A percentile compares a stretch with the other conserved stretches of the same genome.
These are phyloP conservation scores for Abrostola triplasia DNA, from an alignment of 2,888 invertebrate species.

Conservation along the genomic window DNA sequence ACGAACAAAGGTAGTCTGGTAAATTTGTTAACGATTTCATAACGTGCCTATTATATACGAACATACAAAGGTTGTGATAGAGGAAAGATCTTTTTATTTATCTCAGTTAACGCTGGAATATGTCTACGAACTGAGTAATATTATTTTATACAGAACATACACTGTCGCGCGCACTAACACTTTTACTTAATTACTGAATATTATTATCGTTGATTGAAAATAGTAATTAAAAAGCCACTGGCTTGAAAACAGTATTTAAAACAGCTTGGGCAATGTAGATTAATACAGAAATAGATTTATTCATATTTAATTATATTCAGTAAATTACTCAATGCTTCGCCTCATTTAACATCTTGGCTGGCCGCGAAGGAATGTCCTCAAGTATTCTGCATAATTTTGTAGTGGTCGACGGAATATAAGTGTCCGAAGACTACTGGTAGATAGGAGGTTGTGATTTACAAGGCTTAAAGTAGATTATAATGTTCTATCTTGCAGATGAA, in stretches of 20 bases:
- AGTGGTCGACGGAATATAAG: neutral
- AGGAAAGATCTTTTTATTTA: too few species aligned
- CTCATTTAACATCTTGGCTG: conserved; percentile 1
- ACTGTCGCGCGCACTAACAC: neutral
- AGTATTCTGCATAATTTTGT: neutral
- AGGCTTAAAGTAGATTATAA: too few species aligned
- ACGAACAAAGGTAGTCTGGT: conserved; percentile 19
- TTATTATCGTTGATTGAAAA: neutral
- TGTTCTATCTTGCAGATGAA: too few species aligned
- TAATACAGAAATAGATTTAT: neutral
- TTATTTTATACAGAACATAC: too few species aligned
- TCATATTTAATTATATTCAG: neutral
- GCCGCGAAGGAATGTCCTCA: neutral
- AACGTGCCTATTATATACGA: conserved; percentile 19
- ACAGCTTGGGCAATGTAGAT: neutral
- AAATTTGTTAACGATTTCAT: conserved; percentile 29
- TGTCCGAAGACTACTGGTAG: neutral
- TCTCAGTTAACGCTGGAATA: too few species aligned
- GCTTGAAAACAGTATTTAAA: neutral
- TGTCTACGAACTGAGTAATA: too few species aligned
- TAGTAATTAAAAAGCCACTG: neutral
- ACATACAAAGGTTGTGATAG: too few species aligned
- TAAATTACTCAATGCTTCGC: neutral
- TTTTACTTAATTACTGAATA: neutral
- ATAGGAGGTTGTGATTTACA: neutral